A percentile compares a stretch with the other conserved stretches of the same genome.
Conservation (phyloP, 1,140 invertebrate species). For the Drosophila kohkoa region DNA sequence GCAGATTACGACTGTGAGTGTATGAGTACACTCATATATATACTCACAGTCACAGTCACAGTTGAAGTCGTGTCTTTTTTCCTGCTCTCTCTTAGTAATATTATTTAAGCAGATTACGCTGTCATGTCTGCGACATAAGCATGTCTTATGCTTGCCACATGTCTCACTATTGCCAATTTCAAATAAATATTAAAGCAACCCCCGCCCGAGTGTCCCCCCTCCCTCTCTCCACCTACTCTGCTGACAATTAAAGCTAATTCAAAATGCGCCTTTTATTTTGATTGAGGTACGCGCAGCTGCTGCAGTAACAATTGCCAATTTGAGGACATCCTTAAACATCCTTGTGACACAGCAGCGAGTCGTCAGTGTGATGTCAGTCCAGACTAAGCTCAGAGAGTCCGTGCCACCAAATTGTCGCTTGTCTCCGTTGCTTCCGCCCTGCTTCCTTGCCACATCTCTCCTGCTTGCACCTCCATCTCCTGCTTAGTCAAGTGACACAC, state of each 20-base stretch:
- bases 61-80: background rate
- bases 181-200: slow-evolving; percentile 6
- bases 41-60: background rate
- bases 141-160: background rate
- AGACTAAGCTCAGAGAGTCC: slow-evolving; percentile 13
- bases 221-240: background rate
- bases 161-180: slow-evolving; percentile 2
- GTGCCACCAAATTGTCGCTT: slow-evolving; percentile 42
- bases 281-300: background rate
- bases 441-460: background rate
- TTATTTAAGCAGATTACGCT: slow-evolving; percentile 47
- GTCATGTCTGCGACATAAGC: slow-evolving; percentile 16
- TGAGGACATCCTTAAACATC: slow-evolving; percentile 26
- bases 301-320: slow-evolving; percentile 21
- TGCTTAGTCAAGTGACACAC: slow-evolving; percentile 56
- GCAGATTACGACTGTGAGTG: slow-evolving; percentile 13
- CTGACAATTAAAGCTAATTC: background rate
- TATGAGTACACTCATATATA: background rate
- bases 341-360: slow-evolving; percentile 13
- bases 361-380: slow-evolving; percentile 37
- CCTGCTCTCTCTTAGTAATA: slow-evolving; percentile 19
- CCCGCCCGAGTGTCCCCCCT: background rate
- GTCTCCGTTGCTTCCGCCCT: slow-evolving; percentile 16
- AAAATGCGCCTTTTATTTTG: background rate
- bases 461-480: background rate